Evolutionary conservation across 2,888 invertebrate genomes (phyloP), one percentile per base, ranked within the genome.

Genomic region (Tachina lurida): DNA sequence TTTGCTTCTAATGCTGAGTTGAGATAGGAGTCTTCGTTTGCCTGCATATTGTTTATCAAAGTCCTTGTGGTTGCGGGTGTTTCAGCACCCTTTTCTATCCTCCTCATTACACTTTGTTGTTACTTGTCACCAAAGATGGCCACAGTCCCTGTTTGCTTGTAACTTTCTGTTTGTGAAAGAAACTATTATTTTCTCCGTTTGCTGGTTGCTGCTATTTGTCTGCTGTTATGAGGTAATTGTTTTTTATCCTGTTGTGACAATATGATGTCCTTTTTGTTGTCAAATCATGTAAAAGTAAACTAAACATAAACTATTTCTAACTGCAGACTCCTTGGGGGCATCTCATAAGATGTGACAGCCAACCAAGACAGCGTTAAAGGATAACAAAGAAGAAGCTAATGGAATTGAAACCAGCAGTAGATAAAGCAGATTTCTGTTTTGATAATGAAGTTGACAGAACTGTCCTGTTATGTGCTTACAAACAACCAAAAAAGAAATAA

Each of bases 261-360:
- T 82, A 67, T 56, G 75, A 54, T 78, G 71, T 78, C 77, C 75
- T 83, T 88, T 88, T 89, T 89, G 88, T 89, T 90, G 89, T 91
- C 85, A 91, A 91, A 90, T 90, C 89, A 90, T 88, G 85, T 86
- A 86, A 84, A 87, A 81, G 82, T 85, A 87, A 88, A 88, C 87
- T 87, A 83, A 75, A 85, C 67, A 75, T 86, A 86, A 86, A 86
- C 84, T 79, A 84, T 62, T 19, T 56, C 76, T 56, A 76, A 79
- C 65, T 77, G 19, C 67, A 73, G 74, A 84, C 87, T 84, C 84
- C 84, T 89, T 88, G 88, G 88, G 88, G 85, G 84, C 87, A 87
- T 85, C 71, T 68, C 83, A 84, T 56, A 22, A 70, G n/a, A 76
- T 47, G 62, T n/a, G 62, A 60, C 22, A 70, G 22, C 74, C 31